These are phyloP conservation scores for Gorsachius goisagi DNA, from an alignment of 2,113 vertebrate genomes.

Conservation along the genomic window DNA sequence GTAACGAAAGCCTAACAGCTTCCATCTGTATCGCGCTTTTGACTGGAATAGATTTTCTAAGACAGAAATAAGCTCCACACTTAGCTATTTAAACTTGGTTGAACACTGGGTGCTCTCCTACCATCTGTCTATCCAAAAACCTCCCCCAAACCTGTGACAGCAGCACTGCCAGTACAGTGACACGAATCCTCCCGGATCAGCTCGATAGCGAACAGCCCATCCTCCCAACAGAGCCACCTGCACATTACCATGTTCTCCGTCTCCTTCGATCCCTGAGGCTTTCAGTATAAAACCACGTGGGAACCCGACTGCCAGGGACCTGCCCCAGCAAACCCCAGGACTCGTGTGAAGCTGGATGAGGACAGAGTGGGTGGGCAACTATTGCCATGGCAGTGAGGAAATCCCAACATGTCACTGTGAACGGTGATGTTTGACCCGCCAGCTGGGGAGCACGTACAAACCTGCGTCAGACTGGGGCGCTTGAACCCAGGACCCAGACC, in stretches of 20 bases:
- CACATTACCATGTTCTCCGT: background rate
- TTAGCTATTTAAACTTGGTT: background rate
- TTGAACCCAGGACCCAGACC: background rate
- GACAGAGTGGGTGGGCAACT: background rate
- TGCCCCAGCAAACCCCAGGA: background rate
- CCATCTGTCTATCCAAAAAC: background rate
- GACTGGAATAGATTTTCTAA: background rate
- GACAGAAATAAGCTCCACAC: background rate
- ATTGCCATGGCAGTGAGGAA: background rate
- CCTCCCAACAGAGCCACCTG: background rate
- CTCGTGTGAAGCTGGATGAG: background rate
- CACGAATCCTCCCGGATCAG: background rate
- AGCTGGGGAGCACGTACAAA: background rate
- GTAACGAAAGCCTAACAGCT: background rate
- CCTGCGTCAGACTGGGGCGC: background rate
- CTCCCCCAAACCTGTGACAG: background rate
- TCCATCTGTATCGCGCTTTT: background rate
- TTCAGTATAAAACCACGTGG: fast-evolving
- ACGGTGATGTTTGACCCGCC: fast-evolving
- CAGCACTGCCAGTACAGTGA: background rate
- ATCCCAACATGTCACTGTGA: background rate
- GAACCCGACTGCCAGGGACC: background rate
- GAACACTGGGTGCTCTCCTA: background rate
- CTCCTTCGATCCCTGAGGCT: background rate
- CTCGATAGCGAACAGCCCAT: background rate